phyloP scores from a whole-genome alignment of 2,113 vertebrate genomes.

The Embiotoca jacksoni region DNA sequence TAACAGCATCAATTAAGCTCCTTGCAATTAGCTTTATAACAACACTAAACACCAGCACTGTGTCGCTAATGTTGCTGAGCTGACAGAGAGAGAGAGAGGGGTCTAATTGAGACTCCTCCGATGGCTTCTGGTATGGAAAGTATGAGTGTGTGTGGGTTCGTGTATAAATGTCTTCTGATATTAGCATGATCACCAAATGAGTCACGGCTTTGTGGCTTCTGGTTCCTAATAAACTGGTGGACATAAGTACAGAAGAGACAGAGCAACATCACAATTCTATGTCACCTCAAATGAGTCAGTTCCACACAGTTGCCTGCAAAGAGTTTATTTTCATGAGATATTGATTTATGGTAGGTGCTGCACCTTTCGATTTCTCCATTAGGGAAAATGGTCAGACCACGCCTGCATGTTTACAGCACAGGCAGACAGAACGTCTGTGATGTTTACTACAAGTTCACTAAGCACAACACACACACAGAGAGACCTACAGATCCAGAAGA shows the following conservation, averaged over 20 bases:
- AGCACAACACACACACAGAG: constrained; percentile 11
- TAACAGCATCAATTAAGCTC: constrained; percentile 98
- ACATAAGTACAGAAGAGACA: constrained; percentile 1
- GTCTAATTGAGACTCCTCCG: constrained; percentile 90
- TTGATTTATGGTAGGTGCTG: constrained; percentile 79
- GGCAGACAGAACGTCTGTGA: constrained; percentile 55
- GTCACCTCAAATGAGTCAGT: constrained; percentile 36
- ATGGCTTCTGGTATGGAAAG: constrained; percentile 50
- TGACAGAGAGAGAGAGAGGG: constrained; percentile 84
- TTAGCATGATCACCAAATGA: constrained; percentile 45
- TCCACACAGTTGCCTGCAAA: constrained; percentile 58
- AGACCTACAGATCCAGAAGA: constrained; percentile 7
- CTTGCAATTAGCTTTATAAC: constrained; percentile 95
- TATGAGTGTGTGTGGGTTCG: constrained; percentile 15
- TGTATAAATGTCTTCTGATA: constrained; percentile 40
- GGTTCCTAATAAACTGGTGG: constrained; percentile 31
- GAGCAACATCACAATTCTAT: constrained; percentile 5
- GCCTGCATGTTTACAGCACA: constrained; percentile 74
- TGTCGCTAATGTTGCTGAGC: constrained; percentile 94
- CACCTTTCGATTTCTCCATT: constrained; percentile 82
- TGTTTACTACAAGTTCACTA: constrained; percentile 42
- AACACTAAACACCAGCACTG: constrained; percentile 95
- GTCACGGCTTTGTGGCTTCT: constrained; percentile 20
- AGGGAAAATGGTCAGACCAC: constrained; percentile 72
- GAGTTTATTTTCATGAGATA: constrained; percentile 67